Evolutionary conservation across 2,888 invertebrate genomes (phyloP), one percentile per base, ranked within the genome.

Genomic region (Bellardia pandia): DNA sequence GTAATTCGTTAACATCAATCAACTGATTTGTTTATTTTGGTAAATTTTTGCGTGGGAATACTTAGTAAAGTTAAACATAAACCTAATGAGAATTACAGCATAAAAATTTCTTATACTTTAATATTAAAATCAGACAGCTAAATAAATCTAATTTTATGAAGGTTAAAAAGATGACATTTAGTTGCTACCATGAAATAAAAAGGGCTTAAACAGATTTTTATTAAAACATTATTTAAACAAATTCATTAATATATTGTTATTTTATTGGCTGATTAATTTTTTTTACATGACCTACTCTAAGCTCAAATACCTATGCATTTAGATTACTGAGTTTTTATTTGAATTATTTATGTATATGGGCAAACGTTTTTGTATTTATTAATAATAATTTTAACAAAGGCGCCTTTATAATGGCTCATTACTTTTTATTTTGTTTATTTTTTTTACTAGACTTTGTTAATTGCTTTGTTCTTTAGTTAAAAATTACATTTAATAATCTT

Each of bases 371-470:
- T 77, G 0, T 56, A n/a, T 30, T 78, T 64, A 1, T 33, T n/a
- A 51, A n/a, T 13, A 48, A 11, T 51, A 51, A 48, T 62, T 75
- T 60, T 33, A 33, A 45, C 56, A 58, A 53, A 78, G 77, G 77
- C 77, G 77, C 77, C 77, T 56, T 78, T 68, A n/a, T 45, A 68
- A 58, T 23, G 58, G 58, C 33, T 51, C 11, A 13, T 58, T n/a
- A 42, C 5, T 13, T 53, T 16, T 77, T 13, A n/a, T 42, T 42
- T 11, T 42, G 8, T 42, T 53, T 33, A 40, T 42, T 45, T 37
- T 42, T 48, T 23, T 23, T 14, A 37, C 37, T 14, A 4, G 30
- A 23, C 14, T 72, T 42, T 71, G 40, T 62, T 51, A 53, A 62
- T 69, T 80, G 42, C 42, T 56, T 66, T 66, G 56, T 62, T 79